Percentiles rank a stretch among this genome's conserved stretches.
These are phyloP conservation scores for Amphimedon queenslandica DNA, from an alignment of 37 sponge, comb jelly and placozoan species.

Conservation along the genomic window DNA sequence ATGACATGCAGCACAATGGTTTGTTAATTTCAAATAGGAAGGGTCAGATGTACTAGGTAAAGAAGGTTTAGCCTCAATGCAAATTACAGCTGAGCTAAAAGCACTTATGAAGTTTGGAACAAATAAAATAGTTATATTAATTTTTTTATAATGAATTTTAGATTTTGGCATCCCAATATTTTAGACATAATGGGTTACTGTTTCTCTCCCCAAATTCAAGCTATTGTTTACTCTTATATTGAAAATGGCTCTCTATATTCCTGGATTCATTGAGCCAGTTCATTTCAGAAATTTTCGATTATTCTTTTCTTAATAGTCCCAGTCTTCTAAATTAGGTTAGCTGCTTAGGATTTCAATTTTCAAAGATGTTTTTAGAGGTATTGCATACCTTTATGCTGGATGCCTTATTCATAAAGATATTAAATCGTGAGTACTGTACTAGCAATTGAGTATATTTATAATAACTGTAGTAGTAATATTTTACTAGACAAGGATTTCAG, in stretches of 20 bases:
- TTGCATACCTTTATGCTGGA: conserved; percentile 4
- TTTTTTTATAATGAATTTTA: no score
- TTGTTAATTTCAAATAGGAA: no score
- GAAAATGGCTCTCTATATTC: conserved; percentile 6
- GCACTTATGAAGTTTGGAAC: no score
- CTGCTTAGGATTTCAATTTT: background rate
- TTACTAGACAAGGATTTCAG: conserved; percentile 5
- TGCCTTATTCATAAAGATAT: background rate
- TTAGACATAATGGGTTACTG: conserved; percentile 2
- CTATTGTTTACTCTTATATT: background rate
- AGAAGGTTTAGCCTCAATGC: no score
- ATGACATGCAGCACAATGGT: no score
- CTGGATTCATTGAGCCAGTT: background rate
- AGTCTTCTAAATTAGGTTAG: background rate
- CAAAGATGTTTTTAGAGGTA: background rate
- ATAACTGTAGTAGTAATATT: background rate
- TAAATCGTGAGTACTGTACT: background rate
- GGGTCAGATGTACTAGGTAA: no score
- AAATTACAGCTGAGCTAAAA: no score
- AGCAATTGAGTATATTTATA: background rate
- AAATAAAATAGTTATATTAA: no score
- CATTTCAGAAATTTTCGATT: background rate
- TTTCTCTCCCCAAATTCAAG: background rate
- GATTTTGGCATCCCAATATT: background rate
- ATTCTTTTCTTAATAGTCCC: background rate